Evolutionary conservation across 1,140 invertebrate species (phyloP).

Genomic region (Penaeus vannamei): DNA sequence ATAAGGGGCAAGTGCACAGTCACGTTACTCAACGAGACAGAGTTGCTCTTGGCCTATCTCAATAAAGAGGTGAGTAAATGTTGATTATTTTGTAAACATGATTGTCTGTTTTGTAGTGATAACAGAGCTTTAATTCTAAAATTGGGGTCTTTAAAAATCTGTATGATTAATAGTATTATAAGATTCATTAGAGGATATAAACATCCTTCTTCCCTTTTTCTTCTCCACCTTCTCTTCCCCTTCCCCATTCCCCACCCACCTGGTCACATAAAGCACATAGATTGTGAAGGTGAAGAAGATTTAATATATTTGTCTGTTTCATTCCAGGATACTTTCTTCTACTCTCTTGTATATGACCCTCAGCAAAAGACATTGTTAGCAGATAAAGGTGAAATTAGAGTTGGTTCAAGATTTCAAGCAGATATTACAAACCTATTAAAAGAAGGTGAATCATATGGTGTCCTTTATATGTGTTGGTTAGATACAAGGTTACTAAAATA

Average conservation of each 20-base stretch:
- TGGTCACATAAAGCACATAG: background rate
- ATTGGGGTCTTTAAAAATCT: no score
- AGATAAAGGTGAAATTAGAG: constrained; percentile 96
- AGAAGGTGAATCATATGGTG: constrained; percentile 55
- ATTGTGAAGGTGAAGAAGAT: background rate
- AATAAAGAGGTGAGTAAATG: constrained; percentile 88
- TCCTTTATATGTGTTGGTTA: background rate
- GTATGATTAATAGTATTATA: no score
- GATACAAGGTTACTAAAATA: background rate
- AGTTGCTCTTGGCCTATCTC: constrained; percentile 94
- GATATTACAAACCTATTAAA: constrained; percentile 75
- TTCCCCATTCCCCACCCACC: background rate
- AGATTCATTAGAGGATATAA: no score
- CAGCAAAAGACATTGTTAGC: constrained; percentile 98
- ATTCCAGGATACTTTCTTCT: constrained; percentile 96
- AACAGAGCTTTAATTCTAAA: no score
- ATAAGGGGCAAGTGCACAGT: constrained; percentile 99
- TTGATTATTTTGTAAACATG: background rate
- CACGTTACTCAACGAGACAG: constrained; percentile 97
- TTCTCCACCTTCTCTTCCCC: background rate
- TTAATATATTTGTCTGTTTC: constrained; percentile 70
- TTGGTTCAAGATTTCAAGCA: constrained; percentile 97
- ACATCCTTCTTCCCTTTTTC: background rate
- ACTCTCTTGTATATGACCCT: constrained; percentile 99
- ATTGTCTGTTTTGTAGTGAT: no score